Percentiles rank a stretch among this genome's conserved stretches.
These are phyloP conservation scores for Xerus inauris DNA, from an alignment of 2,113 vertebrate genomes.

Conservation along the genomic window DNA sequence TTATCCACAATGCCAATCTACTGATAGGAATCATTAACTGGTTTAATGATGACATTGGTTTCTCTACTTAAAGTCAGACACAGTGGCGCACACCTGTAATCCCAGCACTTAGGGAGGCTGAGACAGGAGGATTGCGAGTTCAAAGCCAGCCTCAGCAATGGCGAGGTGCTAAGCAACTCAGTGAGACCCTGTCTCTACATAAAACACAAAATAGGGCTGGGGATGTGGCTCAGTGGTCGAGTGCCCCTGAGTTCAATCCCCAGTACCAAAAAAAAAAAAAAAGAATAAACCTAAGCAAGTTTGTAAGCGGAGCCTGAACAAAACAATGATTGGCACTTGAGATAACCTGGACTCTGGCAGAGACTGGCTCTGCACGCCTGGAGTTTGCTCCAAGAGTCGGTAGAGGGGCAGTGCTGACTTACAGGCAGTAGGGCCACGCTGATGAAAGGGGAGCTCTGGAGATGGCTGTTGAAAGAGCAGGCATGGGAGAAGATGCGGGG, in stretches of 20 bases:
- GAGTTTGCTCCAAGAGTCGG: background rate
- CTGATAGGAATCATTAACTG: background rate
- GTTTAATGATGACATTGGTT: background rate
- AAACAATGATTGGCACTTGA: background rate
- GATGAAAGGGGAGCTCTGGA: background rate
- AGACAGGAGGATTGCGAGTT: too few species aligned
- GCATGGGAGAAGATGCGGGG: background rate
- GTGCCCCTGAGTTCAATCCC: too few species aligned
- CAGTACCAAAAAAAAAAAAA: too few species aligned
- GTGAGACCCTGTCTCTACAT: too few species aligned
- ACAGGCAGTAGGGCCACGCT: rapidly evolving
- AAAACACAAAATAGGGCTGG: too few species aligned
- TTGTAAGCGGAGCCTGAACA: background rate
- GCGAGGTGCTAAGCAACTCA: too few species aligned
- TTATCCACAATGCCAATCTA: background rate
- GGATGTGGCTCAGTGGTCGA: too few species aligned
- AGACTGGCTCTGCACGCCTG: background rate
- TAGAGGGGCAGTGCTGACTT: background rate
- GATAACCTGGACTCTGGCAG: background rate
- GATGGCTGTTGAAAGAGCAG: background rate
- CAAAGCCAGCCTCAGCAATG: too few species aligned
- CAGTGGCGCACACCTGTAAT: too few species aligned
- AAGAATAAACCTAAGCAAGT: background rate
- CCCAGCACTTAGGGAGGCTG: too few species aligned
- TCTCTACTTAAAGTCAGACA: too few species aligned